Conservation (phyloP, 1,140 invertebrate species). For the Drosophila watanabei region DNA sequence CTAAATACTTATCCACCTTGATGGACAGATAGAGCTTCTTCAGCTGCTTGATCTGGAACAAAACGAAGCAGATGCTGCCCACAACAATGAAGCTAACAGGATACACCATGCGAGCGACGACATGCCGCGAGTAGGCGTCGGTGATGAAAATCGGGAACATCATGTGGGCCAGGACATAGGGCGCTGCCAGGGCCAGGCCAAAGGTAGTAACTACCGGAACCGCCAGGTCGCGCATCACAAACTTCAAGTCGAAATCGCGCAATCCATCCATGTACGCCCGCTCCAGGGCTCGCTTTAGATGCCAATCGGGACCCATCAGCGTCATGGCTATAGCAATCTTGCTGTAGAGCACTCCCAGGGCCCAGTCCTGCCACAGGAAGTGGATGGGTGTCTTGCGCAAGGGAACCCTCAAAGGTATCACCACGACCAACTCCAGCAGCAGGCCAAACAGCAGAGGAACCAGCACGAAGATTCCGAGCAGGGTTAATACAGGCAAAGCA, state of each 20-base stretch:
- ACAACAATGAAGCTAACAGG: conserved; percentile 93
- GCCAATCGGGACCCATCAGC: conserved; percentile 99
- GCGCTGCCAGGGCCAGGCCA: conserved; percentile 94
- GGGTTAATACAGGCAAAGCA: conserved; percentile 88
- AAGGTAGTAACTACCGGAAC: conserved; percentile 95
- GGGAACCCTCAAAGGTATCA: conserved; percentile 96
- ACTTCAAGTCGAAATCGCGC: conserved; percentile 95
- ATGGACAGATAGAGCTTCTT: conserved; percentile 98
- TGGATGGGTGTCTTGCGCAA: conserved; percentile 97
- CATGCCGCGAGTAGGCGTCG: conserved; percentile 90
- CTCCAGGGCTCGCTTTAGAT: conserved; percentile 95
- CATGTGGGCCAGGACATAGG: conserved; percentile 95
- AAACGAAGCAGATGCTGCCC: conserved; percentile 89
- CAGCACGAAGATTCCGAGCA: conserved; percentile 94
- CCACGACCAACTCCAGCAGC: conserved; percentile 95
- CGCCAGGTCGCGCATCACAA: conserved; percentile 94
- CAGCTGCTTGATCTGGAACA: conserved; percentile 94
- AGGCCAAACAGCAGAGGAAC: conserved; percentile 97
- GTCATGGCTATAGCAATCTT: conserved; percentile 99
- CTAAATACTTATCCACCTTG: conserved; percentile 99
- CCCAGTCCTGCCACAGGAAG: conserved; percentile 99
- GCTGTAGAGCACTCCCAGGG: conserved; percentile 97
- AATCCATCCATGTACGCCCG: conserved; percentile 96
- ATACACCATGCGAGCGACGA: conserved; percentile 95
- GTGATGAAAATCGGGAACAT: conserved; percentile 93